Evolutionary conservation across 92 coral and sea anemone genomes (phyloP).

Genomic region (Phymanthus crucifer): DNA sequence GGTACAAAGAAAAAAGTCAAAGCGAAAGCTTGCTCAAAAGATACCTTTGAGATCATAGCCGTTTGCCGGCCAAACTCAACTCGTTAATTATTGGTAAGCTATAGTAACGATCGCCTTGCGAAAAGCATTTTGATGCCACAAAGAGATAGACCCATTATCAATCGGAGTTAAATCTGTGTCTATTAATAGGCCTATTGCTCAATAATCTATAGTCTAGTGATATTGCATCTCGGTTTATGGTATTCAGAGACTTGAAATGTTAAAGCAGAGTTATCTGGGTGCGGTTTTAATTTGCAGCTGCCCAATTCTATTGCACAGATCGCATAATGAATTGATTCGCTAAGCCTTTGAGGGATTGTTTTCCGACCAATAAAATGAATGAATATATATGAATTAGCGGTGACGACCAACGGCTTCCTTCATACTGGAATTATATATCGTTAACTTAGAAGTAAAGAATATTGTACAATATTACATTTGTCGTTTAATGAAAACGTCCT

Average conservation of each 20-base stretch:
- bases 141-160: not conserved
- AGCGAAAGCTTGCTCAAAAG: not conserved
- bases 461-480: too few species aligned
- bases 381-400: not conserved
- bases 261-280: not conserved
- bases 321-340: conserved; percentile 11
- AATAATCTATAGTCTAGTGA: not conserved
- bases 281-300: conserved; percentile 19
- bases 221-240: not conserved
- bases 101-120: not conserved
- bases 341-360: not conserved
- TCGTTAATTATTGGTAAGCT: not conserved
- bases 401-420: not conserved
- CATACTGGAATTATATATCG: not conserved
- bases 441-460: too few species aligned
- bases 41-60: not conserved
- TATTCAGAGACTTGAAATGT: not conserved
- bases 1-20: not conserved
- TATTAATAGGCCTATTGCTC: not conserved
- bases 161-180: not conserved
- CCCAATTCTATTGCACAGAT: not conserved
- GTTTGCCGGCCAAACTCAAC: not conserved
- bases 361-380: not conserved
- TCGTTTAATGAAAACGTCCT: too few species aligned
- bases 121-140: conserved; percentile 19